Evolutionary conservation across 2,888 invertebrate genomes (phyloP).

Genomic region (Andrena fulva): DNA sequence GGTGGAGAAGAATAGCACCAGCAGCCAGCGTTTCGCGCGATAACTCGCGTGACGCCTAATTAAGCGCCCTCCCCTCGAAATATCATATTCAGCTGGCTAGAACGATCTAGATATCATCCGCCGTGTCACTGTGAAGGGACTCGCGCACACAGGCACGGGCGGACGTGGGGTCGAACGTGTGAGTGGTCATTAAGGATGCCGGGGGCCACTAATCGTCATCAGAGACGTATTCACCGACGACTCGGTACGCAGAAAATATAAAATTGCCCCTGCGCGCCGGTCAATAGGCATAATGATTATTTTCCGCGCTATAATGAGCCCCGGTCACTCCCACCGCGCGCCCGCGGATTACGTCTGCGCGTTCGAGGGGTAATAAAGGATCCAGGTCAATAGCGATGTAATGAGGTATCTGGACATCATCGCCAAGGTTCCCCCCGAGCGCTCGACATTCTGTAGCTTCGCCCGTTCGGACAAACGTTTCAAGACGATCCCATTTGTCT

Average conservation of each 20-base stretch:
- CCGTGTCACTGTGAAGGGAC: slow-evolving; percentile 51
- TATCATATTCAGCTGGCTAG: slow-evolving; percentile 64
- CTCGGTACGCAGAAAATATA: slow-evolving; percentile 75
- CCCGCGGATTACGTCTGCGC: slow-evolving; percentile 58
- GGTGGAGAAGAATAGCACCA: slow-evolving; percentile 6
- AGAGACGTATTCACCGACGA: slow-evolving; percentile 78
- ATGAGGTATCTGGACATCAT: slow-evolving; percentile 77
- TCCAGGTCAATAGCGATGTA: slow-evolving; percentile 81
- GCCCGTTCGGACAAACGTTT: slow-evolving; percentile 1
- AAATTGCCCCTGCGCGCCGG: slow-evolving; percentile 74
- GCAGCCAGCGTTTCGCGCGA: slow-evolving; percentile 46
- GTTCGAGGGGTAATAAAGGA: slow-evolving; percentile 79
- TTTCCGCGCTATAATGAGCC: slow-evolving; percentile 80
- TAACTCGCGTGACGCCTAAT: slow-evolving; percentile 69
- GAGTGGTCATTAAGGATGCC: slow-evolving; percentile 76
- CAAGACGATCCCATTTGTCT: background rate
- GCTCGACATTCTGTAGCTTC: slow-evolving; percentile 1
- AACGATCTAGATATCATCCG: slow-evolving; percentile 70
- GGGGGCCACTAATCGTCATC: slow-evolving; percentile 81
- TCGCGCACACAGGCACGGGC: slow-evolving; percentile 18
- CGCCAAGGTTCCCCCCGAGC: slow-evolving; percentile 57
- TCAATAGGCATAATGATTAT: slow-evolving; percentile 82
- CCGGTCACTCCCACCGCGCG: slow-evolving; percentile 53
- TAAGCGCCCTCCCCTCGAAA: slow-evolving; percentile 66
- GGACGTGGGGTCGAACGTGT: slow-evolving; percentile 34